phyloP scores from a whole-genome alignment of 2,113 vertebrate species.

The Talpa occidentalis region DNA sequence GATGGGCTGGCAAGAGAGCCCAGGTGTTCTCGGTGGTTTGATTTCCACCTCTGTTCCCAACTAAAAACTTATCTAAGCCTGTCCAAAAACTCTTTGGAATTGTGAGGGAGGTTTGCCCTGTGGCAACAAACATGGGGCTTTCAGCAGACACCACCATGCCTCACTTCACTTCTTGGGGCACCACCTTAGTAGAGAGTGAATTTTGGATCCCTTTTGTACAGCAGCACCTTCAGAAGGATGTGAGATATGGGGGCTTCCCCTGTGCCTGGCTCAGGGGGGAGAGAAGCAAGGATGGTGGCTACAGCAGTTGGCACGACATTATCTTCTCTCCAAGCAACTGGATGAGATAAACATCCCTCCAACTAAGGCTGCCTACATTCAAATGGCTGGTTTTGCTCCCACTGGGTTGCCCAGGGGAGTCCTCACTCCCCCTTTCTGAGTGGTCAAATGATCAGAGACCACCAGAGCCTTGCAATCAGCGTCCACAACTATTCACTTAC shows the following conservation, averaged over 20 bases:
- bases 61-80: background rate
- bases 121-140: background rate
- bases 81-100: background rate
- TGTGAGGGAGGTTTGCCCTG: background rate
- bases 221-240: background rate
- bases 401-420: background rate
- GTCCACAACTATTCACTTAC: background rate
- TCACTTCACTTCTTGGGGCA: background rate
- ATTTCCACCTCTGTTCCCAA: background rate
- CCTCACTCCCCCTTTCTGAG: background rate
- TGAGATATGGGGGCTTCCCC: background rate
- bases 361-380: background rate
- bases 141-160: background rate
- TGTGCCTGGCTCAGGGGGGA: background rate
- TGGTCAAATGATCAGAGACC: background rate
- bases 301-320: background rate
- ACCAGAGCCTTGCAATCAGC: background rate
- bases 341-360: background rate
- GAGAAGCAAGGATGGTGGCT: background rate
- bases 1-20: background rate
- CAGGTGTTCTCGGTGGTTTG: background rate
- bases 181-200: background rate
- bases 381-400: background rate
- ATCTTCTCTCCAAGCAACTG: background rate
- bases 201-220: background rate